A percentile compares a stretch with the other conserved stretches of the same genome.
These are phyloP conservation scores for Ammodytes marinus DNA, from an alignment of 2,113 vertebrate species.

Conservation along the genomic window DNA sequence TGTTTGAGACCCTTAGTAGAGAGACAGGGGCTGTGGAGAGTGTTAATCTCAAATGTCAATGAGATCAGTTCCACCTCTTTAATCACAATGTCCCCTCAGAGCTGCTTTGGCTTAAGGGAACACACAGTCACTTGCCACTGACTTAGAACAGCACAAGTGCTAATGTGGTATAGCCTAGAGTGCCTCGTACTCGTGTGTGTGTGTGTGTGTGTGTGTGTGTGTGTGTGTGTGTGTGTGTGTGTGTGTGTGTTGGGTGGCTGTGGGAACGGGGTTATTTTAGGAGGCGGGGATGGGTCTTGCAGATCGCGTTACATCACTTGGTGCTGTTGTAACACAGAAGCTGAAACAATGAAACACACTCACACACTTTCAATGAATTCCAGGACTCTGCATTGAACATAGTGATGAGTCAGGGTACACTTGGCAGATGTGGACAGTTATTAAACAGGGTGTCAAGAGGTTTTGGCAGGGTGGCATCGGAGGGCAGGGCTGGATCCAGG, in stretches of 20 bases:
- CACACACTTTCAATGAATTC: neutral
- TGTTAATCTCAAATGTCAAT: constrained; percentile 55
- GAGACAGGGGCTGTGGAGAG: constrained; percentile 28
- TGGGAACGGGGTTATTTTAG: constrained; percentile 78
- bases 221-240: constrained; percentile 33
- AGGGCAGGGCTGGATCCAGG: too few species aligned
- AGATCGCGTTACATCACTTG: constrained; percentile 71
- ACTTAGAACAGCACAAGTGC: constrained; percentile 47
- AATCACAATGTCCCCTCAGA: constrained; percentile 44
- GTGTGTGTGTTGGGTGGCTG: constrained; percentile 37
- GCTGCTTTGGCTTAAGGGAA: constrained; percentile 22
- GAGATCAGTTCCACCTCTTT: constrained; percentile 46
- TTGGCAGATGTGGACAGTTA: neutral
- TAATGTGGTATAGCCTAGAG: constrained; percentile 33
- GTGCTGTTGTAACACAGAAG: constrained; percentile 24
- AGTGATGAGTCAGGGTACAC: neutral
- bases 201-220: too few species aligned
- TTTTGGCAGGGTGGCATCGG: neutral
- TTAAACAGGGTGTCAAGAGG: neutral
- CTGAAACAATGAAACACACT: constrained; percentile 49
- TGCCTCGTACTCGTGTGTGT: constrained; percentile 31
- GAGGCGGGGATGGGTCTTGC: constrained; percentile 64
- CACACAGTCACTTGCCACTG: constrained; percentile 25
- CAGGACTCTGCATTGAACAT: neutral
- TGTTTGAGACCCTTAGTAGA: constrained; percentile 2